A percentile compares a stretch with the other conserved stretches of the same genome.
Conservation (phyloP, 1,140 invertebrate species). For the Brachionus paranguensis region DNA sequence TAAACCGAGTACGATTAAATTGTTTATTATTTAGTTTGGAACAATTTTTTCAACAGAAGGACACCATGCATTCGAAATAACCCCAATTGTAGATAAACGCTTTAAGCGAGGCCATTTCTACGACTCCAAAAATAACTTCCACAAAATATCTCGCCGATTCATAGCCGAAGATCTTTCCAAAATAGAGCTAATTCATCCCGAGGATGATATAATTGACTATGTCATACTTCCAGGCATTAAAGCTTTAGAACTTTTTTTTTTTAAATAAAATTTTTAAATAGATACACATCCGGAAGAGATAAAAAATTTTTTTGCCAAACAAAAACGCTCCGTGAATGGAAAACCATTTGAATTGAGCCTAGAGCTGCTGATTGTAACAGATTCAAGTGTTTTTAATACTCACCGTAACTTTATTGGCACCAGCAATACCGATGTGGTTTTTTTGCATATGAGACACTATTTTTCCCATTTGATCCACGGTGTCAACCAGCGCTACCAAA, state of each 20-base stretch:
- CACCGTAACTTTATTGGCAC: not conserved
- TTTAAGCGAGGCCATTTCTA: not conserved
- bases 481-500: slow-evolving; percentile 16
- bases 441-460: slow-evolving; percentile 19
- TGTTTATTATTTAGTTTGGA: not conserved
- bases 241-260: not conserved
- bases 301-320: not conserved
- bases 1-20: too few species aligned
- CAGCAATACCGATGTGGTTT: not conserved
- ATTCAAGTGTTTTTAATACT: not conserved
- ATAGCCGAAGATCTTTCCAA: not conserved
- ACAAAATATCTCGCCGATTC: not conserved
- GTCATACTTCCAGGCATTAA: not conserved
- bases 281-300: not conserved
- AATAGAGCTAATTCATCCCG: not conserved
- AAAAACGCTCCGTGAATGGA: not conserved
- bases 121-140: not conserved
- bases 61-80: not conserved
- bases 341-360: not conserved
- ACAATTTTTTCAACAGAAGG: not conserved
- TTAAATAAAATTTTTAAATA: not conserved
- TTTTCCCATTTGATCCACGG: slow-evolving; percentile 26
- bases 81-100: not conserved
- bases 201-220: not conserved
- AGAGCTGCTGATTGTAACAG: not conserved